Percentiles rank a stretch among this genome's conserved stretches.
Evolutionary conservation across 2,113 vertebrate genomes (phyloP).

Genomic region (Delphinus delphis): DNA sequence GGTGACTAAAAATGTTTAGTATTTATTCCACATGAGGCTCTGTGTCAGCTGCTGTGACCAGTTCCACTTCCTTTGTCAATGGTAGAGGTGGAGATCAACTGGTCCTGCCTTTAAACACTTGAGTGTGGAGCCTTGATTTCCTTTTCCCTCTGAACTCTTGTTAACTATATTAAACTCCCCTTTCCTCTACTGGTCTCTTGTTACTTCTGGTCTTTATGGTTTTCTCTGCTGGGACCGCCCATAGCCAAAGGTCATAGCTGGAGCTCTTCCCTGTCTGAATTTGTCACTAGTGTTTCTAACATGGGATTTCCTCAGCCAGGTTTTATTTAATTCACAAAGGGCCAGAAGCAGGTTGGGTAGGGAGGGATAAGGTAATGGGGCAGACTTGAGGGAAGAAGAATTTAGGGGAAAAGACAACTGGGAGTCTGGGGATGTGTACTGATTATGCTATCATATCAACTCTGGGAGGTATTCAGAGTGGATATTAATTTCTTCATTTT

Average conservation of each 20-base stretch:
- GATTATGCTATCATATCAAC: background rate
- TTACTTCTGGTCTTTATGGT: slow-evolving; percentile 18
- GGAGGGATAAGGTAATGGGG: background rate
- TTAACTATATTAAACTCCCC: background rate
- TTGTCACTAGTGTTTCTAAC: slow-evolving; percentile 3
- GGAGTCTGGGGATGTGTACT: background rate
- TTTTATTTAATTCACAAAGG: slow-evolving; percentile 47
- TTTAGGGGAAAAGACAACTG: background rate
- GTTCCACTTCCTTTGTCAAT: background rate
- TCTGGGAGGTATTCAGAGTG: background rate
- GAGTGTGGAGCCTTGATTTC: background rate
- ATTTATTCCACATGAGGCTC: background rate
- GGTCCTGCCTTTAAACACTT: background rate
- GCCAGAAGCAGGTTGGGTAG: background rate
- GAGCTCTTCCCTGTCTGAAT: background rate
- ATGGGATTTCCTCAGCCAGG: background rate
- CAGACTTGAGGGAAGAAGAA: background rate
- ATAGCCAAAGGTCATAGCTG: background rate
- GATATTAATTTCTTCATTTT: slow-evolving; percentile 12
- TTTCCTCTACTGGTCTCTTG: slow-evolving; percentile 23
- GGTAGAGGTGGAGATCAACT: background rate
- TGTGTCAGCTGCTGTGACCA: background rate
- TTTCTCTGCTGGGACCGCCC: background rate
- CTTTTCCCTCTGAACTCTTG: slow-evolving; percentile 8
- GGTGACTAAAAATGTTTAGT: background rate